Percentiles rank a stretch among this genome's conserved stretches.
These are phyloP conservation scores for Dicerorhinus sumatrensis DNA, from an alignment of 2,113 vertebrate species.

Conservation along the genomic window DNA sequence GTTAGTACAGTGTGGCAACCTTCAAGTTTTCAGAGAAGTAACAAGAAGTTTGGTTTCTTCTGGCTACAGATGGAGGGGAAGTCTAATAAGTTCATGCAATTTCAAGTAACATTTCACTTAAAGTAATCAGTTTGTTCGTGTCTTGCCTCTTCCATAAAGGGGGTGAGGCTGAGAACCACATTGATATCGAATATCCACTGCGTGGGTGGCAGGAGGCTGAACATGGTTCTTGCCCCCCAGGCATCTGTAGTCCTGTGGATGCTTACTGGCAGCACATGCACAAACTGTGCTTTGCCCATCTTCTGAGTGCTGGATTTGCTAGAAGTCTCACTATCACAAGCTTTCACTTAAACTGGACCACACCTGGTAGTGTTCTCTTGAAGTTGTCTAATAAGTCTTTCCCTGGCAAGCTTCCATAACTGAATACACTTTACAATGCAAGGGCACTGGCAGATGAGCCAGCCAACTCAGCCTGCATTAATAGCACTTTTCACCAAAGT, in stretches of 20 bases:
- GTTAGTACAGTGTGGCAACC: neutral
- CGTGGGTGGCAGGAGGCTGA: neutral
- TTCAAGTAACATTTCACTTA: neutral
- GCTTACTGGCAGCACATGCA: too few species aligned
- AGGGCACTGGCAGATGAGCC: neutral
- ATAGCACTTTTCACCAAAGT: neutral
- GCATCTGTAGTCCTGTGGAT: too few species aligned
- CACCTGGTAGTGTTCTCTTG: neutral
- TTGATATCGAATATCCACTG: accelerated
- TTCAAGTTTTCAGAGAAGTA: neutral
- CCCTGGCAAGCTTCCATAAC: neutral
- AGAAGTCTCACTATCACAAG: neutral
- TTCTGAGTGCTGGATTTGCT: neutral
- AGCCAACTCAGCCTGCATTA: neutral
- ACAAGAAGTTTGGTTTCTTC: neutral
- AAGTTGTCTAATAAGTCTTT: neutral
- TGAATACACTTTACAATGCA: neutral
- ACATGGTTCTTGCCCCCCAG: neutral
- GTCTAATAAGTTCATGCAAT: neutral
- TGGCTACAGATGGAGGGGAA: neutral
- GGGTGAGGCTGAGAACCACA: neutral
- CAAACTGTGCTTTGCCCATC: neutral
- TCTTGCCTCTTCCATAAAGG: neutral
- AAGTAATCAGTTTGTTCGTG: neutral
- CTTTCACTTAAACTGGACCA: neutral